These are phyloP conservation scores for Lithophane ornitopus DNA, from an alignment of 2,888 invertebrate genomes.

Conservation along the genomic window DNA sequence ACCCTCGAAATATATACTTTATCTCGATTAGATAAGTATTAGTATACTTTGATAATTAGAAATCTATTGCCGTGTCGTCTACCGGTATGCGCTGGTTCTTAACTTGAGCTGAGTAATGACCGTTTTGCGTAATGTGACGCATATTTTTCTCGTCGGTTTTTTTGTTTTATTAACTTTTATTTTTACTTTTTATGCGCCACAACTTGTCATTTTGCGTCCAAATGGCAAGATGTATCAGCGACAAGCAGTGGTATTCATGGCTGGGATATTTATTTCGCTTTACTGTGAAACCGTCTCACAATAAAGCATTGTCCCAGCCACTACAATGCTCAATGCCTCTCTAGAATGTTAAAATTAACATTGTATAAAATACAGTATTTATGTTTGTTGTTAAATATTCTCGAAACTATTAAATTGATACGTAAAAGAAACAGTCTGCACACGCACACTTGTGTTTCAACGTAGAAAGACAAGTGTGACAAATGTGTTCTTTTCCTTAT, in stretches of 20 bases:
- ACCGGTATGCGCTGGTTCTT: background rate
- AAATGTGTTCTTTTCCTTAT: too few species aligned
- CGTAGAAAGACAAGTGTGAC: too few species aligned
- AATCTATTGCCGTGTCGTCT: background rate
- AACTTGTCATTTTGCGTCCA: background rate
- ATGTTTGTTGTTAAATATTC: too few species aligned
- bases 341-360: background rate
- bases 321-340: background rate
- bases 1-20: conserved; percentile 2
- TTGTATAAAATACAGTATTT: conserved; percentile 4
- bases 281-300: background rate
- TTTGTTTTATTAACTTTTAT: background rate
- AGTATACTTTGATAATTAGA: background rate
- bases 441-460: too few species aligned
- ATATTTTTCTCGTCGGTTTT: conserved; percentile 1
- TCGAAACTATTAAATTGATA: too few species aligned
- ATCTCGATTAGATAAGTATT: background rate
- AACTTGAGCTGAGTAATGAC: background rate
- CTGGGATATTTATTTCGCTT: background rate
- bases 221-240: conserved; percentile 11
- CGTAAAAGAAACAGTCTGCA: too few species aligned
- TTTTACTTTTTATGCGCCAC: conserved; percentile 1
- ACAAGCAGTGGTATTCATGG: background rate
- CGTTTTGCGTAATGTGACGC: background rate
- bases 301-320: too few species aligned